These are phyloP conservation scores for Epirrita christyi DNA, from an alignment of 2,888 invertebrate species.

Conservation along the genomic window DNA sequence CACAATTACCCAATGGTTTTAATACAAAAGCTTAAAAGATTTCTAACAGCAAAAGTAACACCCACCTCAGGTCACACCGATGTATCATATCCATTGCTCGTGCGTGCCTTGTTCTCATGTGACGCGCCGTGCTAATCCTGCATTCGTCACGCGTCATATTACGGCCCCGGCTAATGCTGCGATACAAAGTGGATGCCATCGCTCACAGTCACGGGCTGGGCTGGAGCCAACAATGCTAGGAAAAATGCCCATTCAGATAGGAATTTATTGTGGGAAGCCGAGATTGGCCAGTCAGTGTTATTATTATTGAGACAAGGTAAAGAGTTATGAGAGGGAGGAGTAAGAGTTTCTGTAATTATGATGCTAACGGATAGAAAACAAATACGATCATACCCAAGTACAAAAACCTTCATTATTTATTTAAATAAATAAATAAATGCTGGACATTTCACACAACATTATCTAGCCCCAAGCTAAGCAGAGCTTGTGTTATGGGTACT, in stretches of 20 bases:
- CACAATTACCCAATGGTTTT: no score
- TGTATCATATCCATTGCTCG: constrained; percentile 24
- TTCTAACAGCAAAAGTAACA: constrained; percentile 1
- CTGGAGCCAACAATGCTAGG: constrained; percentile 34
- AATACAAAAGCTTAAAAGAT: background rate
- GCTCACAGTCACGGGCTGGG: constrained; percentile 50
- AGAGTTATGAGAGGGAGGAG: no score
- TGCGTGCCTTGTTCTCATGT: constrained; percentile 18
- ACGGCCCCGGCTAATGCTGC: constrained; percentile 60
- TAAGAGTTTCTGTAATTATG: no score
- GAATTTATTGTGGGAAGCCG: constrained; percentile 21
- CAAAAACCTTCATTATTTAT: no score
- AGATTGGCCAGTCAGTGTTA: constrained; percentile 10
- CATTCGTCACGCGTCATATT: constrained; percentile 58
- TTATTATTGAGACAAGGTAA: background rate
- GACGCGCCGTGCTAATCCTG: constrained; percentile 29
- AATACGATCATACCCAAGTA: no score
- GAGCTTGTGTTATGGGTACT: no score
- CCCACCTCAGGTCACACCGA: constrained; percentile 19
- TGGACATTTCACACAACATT: no score
- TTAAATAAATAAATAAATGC: no score
- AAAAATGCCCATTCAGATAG: constrained; percentile 27
- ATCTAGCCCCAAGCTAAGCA: no score
- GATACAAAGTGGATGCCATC: constrained; percentile 66
- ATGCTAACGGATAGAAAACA: no score